Percentiles rank a stretch among this genome's conserved stretches.
These are phyloP conservation scores for Clarias platycephalus DNA, from an alignment of 2,797 vertebrate genomes.

Conservation along the genomic window DNA sequence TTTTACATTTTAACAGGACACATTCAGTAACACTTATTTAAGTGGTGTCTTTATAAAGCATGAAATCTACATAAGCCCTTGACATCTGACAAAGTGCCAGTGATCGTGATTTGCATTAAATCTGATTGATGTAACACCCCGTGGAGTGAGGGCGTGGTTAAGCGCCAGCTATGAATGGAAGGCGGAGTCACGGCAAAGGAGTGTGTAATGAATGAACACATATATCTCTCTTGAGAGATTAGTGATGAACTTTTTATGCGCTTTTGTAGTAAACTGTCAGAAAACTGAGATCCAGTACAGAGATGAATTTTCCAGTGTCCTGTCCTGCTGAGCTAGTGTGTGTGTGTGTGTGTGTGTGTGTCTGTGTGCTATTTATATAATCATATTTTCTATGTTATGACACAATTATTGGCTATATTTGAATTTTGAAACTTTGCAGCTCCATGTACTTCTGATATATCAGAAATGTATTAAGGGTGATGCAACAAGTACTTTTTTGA, in stretches of 20 bases:
- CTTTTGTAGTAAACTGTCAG: not conserved
- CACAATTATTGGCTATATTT: not conserved
- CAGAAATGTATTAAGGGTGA: not conserved
- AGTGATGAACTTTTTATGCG: not conserved
- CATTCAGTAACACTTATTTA: not conserved
- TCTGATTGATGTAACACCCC: not conserved
- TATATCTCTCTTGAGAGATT: not conserved
- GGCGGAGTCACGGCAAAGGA: not conserved
- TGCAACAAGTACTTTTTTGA: no score
- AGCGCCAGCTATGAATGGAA: not conserved
- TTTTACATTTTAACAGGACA: not conserved
- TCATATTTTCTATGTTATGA: not conserved
- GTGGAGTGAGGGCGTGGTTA: not conserved
- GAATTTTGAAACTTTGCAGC: not conserved
- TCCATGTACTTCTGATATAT: not conserved
- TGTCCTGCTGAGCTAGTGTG: not conserved
- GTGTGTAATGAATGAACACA: not conserved
- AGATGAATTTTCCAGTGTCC: not conserved
- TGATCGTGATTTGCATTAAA: not conserved
- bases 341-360: conserved; percentile 5
- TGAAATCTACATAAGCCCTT: not conserved
- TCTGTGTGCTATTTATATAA: not conserved
- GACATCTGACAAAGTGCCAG: not conserved
- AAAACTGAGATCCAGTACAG: not conserved
- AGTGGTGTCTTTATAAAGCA: not conserved